A percentile compares a stretch with the other conserved stretches of the same genome.
Evolutionary conservation across 2,888 invertebrate genomes (phyloP).

Genomic region (Theretra japonica): DNA sequence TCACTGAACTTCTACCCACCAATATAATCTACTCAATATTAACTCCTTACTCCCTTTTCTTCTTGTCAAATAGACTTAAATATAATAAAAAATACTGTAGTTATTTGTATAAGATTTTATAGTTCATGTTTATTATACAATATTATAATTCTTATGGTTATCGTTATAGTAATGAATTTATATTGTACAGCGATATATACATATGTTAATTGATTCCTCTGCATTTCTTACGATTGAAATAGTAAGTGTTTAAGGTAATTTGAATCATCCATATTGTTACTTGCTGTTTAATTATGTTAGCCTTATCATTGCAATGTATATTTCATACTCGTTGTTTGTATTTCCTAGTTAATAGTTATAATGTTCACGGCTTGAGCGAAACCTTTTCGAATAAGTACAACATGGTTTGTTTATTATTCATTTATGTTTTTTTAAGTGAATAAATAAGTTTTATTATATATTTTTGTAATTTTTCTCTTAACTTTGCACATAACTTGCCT

Average conservation of each 20-base stretch:
- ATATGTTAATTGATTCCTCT: background rate
- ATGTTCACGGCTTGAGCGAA: background rate
- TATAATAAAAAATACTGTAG: too few relatives aligned
- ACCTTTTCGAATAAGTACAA: background rate
- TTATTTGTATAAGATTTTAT: too few relatives aligned
- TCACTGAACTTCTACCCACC: too few relatives aligned
- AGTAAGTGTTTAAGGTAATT: background rate
- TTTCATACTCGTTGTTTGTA: background rate
- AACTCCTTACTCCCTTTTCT: too few relatives aligned
- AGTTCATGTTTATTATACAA: too few relatives aligned
- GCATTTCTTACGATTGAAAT: background rate
- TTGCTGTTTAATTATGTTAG: background rate
- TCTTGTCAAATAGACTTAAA: too few relatives aligned
- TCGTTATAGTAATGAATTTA: background rate
- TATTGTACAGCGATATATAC: background rate
- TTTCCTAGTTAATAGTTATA: background rate
- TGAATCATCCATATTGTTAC: background rate
- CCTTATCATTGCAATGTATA: background rate
- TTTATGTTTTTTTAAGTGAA: slow-evolving; percentile 17
- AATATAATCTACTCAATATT: too few relatives aligned
- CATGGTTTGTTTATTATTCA: slow-evolving; percentile 6
- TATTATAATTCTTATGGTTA: too few relatives aligned
- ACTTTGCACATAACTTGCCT: too few relatives aligned
- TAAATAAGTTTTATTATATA: slow-evolving; percentile 22
- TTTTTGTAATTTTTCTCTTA: background rate